A percentile compares a stretch with the other conserved stretches of the same genome.
Conservation (phyloP, 2,888 invertebrate genomes). For the Idaea dimidiata region DNA sequence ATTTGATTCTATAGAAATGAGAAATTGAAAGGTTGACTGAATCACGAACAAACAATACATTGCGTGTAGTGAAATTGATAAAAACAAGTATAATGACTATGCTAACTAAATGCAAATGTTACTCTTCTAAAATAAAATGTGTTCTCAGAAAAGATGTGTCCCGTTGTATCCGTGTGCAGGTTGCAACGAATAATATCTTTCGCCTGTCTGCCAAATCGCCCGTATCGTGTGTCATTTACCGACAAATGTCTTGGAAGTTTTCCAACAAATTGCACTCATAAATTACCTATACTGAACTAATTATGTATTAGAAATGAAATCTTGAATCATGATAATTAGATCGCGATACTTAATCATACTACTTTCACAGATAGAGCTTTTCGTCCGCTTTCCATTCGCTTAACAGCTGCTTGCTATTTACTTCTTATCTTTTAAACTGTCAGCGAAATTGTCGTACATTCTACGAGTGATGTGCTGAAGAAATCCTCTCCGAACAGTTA, state of each 20-base stretch:
- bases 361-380: neutral
- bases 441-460: neutral
- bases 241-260: conserved; percentile 42
- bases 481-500: conserved; percentile 20
- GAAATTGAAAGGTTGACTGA: neutral
- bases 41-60: neutral
- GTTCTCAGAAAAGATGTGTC: conserved; percentile 36
- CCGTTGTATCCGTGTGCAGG: conserved; percentile 36
- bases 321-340: neutral
- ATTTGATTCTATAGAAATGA: neutral
- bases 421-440: neutral
- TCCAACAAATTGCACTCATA: conserved; percentile 46
- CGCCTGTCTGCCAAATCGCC: conserved; percentile 48
- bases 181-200: conserved; percentile 38
- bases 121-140: conserved; percentile 14
- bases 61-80: neutral
- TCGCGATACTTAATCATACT: neutral
- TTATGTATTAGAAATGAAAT: conserved; percentile 29
- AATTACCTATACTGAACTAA: conserved; percentile 41
- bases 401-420: neutral
- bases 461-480: neutral
- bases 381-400: neutral
- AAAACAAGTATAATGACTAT: neutral
- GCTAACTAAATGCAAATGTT: neutral
- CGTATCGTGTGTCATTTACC: conserved; percentile 49